Evolutionary conservation across 2,888 invertebrate genomes (phyloP).

Genomic region (Ectobius pallidus): DNA sequence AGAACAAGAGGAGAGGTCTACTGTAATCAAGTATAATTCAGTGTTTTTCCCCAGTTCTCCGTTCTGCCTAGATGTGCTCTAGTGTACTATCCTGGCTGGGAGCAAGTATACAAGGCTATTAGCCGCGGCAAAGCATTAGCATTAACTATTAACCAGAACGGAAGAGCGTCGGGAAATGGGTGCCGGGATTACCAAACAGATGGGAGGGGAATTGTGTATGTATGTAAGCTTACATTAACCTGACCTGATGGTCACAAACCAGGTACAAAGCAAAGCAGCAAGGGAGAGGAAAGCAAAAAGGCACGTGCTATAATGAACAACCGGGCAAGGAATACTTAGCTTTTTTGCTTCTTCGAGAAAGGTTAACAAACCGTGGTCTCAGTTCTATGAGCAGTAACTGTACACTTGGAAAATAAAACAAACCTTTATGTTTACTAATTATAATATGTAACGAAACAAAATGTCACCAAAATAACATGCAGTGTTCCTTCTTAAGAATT

Average conservation of each 20-base stretch:
- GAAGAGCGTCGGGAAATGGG: conserved; percentile 42
- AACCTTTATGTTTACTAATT: too few relatives aligned
- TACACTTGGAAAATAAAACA: too few relatives aligned
- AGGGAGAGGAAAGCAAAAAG: background rate
- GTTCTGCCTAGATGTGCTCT: too few relatives aligned
- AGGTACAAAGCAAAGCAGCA: background rate
- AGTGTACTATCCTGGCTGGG: too few relatives aligned
- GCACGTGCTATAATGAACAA: background rate
- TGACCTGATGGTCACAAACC: background rate
- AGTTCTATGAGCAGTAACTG: background rate
- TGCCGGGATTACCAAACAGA: conserved; percentile 38
- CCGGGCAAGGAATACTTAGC: too few relatives aligned
- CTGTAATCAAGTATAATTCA: background rate
- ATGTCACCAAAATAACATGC: too few relatives aligned
- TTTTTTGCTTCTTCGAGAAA: too few relatives aligned
- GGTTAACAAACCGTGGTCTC: too few relatives aligned
- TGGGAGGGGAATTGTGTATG: too few relatives aligned
- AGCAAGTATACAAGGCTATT: conserved; percentile 33
- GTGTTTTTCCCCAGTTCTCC: background rate
- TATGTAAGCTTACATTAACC: conserved; percentile 11
- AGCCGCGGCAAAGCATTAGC: conserved; percentile 41
- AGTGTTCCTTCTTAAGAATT: too few relatives aligned
- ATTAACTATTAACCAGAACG: conserved; percentile 42
- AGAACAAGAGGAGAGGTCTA: background rate
- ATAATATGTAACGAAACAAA: too few relatives aligned